Conservation (phyloP, 2,113 vertebrate species). For the Lota lota region DNA sequence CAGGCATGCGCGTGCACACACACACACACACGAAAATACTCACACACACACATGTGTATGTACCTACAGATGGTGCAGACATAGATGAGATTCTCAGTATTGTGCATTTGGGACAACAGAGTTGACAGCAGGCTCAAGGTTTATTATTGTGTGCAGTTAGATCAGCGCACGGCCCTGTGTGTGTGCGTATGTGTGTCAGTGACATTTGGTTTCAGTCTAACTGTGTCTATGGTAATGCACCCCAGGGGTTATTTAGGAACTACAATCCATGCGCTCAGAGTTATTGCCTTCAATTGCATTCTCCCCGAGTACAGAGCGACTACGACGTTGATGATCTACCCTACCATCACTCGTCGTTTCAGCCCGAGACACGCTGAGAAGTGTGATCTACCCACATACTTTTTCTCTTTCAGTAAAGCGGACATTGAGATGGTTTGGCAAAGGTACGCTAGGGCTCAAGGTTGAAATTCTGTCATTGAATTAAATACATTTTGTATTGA, state of each 20-base stretch:
- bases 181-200: no score
- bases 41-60: no score
- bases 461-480: no score
- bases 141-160: constrained; percentile 23
- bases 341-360: no score
- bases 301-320: no score
- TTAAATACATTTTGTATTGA: no score
- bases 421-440: no score
- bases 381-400: no score
- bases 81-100: background rate
- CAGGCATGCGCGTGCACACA: background rate
- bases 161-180: constrained; percentile 14
- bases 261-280: background rate
- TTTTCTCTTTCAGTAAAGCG: no score
- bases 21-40: constrained; percentile 1
- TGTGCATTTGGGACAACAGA: constrained; percentile 6
- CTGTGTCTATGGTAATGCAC: background rate
- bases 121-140: constrained; percentile 15
- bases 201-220: background rate
- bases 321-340: no score
- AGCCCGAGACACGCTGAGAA: no score
- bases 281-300: constrained; percentile 14
- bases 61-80: constrained; percentile 9
- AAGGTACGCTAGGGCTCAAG: no score
- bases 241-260: constrained; percentile 10